A percentile compares a stretch with the other conserved stretches of the same genome.
These are phyloP conservation scores for Forbesichthys agassizii DNA, from an alignment of 2,113 vertebrate species.

Conservation along the genomic window DNA sequence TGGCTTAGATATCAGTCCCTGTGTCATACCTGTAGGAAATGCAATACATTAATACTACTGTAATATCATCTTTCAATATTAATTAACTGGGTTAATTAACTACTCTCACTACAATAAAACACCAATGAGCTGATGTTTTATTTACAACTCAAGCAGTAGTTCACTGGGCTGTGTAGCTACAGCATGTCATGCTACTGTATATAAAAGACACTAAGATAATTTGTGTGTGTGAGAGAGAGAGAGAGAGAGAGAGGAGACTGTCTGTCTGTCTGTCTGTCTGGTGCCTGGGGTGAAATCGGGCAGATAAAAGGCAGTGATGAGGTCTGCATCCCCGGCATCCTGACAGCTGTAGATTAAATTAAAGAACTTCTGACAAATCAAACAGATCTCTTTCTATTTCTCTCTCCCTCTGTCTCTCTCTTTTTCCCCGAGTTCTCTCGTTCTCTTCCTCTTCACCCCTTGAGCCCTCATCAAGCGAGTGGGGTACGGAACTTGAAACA, in stretches of 20 bases:
- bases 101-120: neutral
- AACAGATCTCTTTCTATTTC: slow-evolving; percentile 84
- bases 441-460: slow-evolving; percentile 80
- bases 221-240: slow-evolving; percentile 38
- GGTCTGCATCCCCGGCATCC: slow-evolving; percentile 89
- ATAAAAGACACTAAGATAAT: neutral
- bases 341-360: slow-evolving; percentile 99
- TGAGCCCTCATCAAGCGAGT: slow-evolving; percentile 86
- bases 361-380: slow-evolving; percentile 98
- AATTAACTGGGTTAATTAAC: too few species aligned
- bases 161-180: too few species aligned
- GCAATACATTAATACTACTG: too few species aligned
- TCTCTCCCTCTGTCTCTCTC: slow-evolving; percentile 71
- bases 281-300: slow-evolving; percentile 86
- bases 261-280: slow-evolving; percentile 44
- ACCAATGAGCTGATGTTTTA: too few species aligned
- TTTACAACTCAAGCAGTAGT: too few species aligned
- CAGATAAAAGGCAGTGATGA: slow-evolving; percentile 89
- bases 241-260: neutral
- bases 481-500: slow-evolving; percentile 92
- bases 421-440: slow-evolving; percentile 74
- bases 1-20: too few species aligned
- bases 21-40: too few species aligned
- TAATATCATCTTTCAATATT: too few species aligned
- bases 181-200: too few species aligned